Percentiles rank a stretch among this genome's conserved stretches.
Evolutionary conservation across 2,888 invertebrate species (phyloP).

Genomic region (Pogonocherus hispidulus): DNA sequence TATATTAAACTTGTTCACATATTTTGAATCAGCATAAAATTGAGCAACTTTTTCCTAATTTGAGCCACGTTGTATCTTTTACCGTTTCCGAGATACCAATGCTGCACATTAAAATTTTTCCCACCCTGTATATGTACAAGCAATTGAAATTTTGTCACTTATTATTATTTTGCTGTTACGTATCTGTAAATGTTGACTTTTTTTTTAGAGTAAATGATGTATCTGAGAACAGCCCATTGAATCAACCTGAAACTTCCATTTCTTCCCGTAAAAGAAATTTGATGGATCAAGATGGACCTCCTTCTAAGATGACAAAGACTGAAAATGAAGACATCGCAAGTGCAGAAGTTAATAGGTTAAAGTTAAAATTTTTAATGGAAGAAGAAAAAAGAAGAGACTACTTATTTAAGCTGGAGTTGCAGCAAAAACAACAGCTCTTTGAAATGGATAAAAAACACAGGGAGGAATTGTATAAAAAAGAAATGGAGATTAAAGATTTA

Average conservation of each 20-base stretch:
- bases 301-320: neutral
- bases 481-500: conserved; percentile 26
- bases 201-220: neutral
- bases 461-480: conserved; percentile 22
- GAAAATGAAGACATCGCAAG: neutral
- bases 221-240: neutral
- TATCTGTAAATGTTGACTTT: too few species aligned
- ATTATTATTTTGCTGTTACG: too few species aligned
- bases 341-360: neutral
- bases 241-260: neutral
- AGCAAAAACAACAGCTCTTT: conserved; percentile 12
- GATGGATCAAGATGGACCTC: neutral
- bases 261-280: neutral
- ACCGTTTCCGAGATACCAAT: too few species aligned
- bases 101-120: too few species aligned
- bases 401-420: conserved; percentile 7
- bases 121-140: too few species aligned
- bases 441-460: conserved; percentile 17
- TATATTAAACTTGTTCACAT: too few species aligned
- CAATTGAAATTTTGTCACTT: too few species aligned
- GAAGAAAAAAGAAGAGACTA: conserved; percentile 24
- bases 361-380: neutral
- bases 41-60: too few species aligned
- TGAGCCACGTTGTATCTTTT: too few species aligned
- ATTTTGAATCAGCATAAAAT: too few species aligned